Percentiles rank a stretch among this genome's conserved stretches.
These are phyloP conservation scores for Mylabris sibirica DNA, from an alignment of 2,888 invertebrate genomes.

Conservation along the genomic window DNA sequence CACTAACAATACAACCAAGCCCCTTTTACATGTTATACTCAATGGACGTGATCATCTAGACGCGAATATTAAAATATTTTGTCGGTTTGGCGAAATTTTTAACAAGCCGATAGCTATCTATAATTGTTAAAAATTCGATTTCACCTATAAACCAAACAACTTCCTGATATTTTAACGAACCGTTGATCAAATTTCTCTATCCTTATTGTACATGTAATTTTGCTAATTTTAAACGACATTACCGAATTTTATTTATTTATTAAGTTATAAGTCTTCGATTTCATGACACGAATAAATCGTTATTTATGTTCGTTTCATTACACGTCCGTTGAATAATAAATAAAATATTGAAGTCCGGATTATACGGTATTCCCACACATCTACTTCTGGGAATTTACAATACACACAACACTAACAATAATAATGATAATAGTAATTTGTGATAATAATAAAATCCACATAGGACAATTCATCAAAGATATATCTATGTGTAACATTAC, in stretches of 20 bases:
- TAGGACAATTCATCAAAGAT: not conserved
- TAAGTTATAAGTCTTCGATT: not conserved
- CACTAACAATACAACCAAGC: constrained; percentile 31
- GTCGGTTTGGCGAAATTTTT: constrained; percentile 1
- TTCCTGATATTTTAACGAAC: no score
- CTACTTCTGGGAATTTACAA: constrained; percentile 42
- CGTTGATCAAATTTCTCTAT: no score
- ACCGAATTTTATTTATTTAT: not conserved
- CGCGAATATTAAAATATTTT: constrained; percentile 10
- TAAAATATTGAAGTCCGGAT: constrained; percentile 33
- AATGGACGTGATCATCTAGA: constrained; percentile 11
- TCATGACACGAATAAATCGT: constrained; percentile 43
- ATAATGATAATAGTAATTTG: not conserved
- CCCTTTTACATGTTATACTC: constrained; percentile 6
- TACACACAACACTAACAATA: constrained; percentile 3
- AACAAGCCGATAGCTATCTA: no score
- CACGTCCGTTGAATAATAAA: constrained; percentile 41
- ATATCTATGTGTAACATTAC: not conserved
- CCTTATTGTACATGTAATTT: no score
- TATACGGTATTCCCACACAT: constrained; percentile 49
- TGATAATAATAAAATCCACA: not conserved
- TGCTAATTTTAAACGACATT: not conserved
- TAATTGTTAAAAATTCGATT: no score
- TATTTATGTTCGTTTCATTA: constrained; percentile 40
- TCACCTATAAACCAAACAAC: no score